Base-by-base conservation (phyloP, 2,888 invertebrate genomes). In the Neoscelio sp. region DNA sequence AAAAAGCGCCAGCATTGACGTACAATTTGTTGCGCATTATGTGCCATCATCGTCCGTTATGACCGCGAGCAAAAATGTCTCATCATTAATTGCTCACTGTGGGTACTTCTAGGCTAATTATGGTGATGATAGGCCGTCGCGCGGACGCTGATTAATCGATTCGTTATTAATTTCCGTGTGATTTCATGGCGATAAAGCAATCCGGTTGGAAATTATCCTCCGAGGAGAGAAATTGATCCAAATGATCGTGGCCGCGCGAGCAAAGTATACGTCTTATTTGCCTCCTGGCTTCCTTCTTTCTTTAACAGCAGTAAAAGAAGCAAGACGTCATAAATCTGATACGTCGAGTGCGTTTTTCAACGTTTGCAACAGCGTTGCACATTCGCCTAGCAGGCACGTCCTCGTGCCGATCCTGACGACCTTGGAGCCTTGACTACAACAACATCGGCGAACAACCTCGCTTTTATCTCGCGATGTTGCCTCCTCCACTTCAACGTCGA, bases 401-500 rank as follows among this genome's bases (percentile, higher is more conserved):
- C 84, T 86, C 86, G 85, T 75, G 82, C 79, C 82, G 80, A 85
- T 85, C 86, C 81, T 80, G 86, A 44, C 83, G 86, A 86, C 86
- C 86, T 86, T 86, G 87, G 76, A 73, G 75, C 80, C 68, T 46
- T 67, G 73, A 79, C 85, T 82, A 83, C 85, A 82, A 76, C 84
- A 86, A 85, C 85, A 81, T 82, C 80, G 83, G 80, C 81, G 82
- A 84, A 82, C 83, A 83, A 82, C 83, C 85, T 84, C 80, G 70
- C 67, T 82, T 80, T 17, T 80, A 76, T 80, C 77, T 81, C 78
- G 71, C 80, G 35, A 67, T 74, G 71, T 17, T 44, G 15, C 81
- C 58, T 80, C 38, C 60, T 65, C 78, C 70, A 67, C 23, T 23
- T 23, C 23, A 3, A 23, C 3, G 23, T n/a, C n/a, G n/a, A n/a